phyloP scores from a whole-genome alignment of 2,888 invertebrate species.

The Phyllotreta striolata region DNA sequence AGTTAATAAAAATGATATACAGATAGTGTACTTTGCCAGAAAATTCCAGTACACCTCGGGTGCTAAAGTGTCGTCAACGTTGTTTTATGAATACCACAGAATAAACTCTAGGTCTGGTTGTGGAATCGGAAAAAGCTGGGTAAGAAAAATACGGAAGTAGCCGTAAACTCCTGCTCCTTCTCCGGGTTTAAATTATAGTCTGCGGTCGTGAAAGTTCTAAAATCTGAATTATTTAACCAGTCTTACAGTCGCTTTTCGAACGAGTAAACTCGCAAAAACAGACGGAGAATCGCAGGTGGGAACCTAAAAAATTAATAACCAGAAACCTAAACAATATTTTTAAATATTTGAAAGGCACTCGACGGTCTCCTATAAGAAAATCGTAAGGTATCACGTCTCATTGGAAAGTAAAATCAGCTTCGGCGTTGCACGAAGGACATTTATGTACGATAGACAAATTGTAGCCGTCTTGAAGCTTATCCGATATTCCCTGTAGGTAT shows the following conservation, averaged over 20 bases:
- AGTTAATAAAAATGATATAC: too few relatives aligned
- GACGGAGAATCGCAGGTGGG: too few relatives aligned
- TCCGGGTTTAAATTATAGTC: conserved; percentile 7
- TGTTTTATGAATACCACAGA: conserved; percentile 15
- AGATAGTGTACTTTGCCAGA: too few relatives aligned
- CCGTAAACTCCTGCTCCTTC: neutral
- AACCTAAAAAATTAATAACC: too few relatives aligned
- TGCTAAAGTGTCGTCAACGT: conserved; percentile 14
- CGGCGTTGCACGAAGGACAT: neutral
- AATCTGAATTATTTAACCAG: too few relatives aligned
- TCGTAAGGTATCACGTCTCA: too few relatives aligned
- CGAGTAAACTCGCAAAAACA: too few relatives aligned
- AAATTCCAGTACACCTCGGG: conserved; percentile 8
- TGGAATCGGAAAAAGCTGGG: conserved; percentile 1
- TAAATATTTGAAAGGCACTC: too few relatives aligned
- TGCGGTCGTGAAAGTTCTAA: neutral
- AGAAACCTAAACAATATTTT: too few relatives aligned
- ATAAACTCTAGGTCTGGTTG: conserved; percentile 1
- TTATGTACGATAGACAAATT: conserved; percentile 33
- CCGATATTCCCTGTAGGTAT: conserved; percentile 28
- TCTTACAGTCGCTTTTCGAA: too few relatives aligned
- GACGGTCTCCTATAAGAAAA: too few relatives aligned
- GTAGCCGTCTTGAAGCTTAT: conserved; percentile 38
- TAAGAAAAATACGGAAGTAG: neutral
- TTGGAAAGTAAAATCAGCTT: too few relatives aligned